Evolutionary conservation across 2,113 vertebrate genomes (phyloP).

Genomic region (Oplegnathus fasciatus): DNA sequence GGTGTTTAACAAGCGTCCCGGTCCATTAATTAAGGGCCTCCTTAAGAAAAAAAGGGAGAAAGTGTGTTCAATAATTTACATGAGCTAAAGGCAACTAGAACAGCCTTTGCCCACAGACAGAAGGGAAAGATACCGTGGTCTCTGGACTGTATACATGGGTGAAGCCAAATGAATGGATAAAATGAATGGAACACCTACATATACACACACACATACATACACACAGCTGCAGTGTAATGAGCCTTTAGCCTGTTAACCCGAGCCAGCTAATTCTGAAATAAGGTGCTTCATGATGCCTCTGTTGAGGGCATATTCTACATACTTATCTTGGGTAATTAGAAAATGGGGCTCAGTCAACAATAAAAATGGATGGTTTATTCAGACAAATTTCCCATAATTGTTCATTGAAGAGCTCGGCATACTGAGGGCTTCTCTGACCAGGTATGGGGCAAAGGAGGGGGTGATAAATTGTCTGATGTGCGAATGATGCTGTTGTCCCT

Average conservation of each 20-base stretch:
- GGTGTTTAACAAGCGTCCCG: slow-evolving; percentile 70
- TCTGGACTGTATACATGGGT: slow-evolving; percentile 11
- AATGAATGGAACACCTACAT: too few species aligned
- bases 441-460: slow-evolving; percentile 53
- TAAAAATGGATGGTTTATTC: slow-evolving; percentile 93
- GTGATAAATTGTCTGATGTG: slow-evolving; percentile 96
- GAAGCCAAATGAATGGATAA: slow-evolving; percentile 20
- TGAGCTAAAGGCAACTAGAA: slow-evolving; percentile 60
- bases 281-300: slow-evolving; percentile 87
- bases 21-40: slow-evolving; percentile 74
- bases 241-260: slow-evolving; percentile 51
- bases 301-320: slow-evolving; percentile 92
- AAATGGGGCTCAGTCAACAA: slow-evolving; percentile 93
- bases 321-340: slow-evolving; percentile 94
- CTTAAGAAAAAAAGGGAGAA: slow-evolving; percentile 32
- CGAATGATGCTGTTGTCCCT: slow-evolving; percentile 96
- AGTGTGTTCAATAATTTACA: slow-evolving; percentile 73
- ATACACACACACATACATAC: background rate
- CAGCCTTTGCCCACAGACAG: slow-evolving; percentile 21
- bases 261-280: slow-evolving; percentile 65
- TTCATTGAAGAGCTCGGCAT: slow-evolving; percentile 91
- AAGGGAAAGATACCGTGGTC: slow-evolving; percentile 1
- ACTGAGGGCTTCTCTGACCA: slow-evolving; percentile 88
- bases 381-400: slow-evolving; percentile 90
- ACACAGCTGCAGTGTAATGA: slow-evolving; percentile 39